A percentile compares a stretch with the other conserved stretches of the same genome.
Conservation (phyloP, 2,113 vertebrate genomes). For the Agelaius tricolor region DNA sequence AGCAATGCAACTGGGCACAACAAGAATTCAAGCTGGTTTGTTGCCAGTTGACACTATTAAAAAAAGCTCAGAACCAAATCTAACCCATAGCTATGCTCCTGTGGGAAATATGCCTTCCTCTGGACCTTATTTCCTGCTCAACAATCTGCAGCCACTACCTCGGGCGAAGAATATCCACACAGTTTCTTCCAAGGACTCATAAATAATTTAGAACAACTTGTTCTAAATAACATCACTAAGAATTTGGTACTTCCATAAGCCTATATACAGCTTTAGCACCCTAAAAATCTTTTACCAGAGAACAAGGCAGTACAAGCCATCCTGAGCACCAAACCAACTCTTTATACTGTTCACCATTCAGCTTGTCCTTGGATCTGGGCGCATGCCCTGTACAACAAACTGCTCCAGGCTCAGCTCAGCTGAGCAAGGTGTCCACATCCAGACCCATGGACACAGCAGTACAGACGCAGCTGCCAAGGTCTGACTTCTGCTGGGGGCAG, state of each 20-base stretch:
- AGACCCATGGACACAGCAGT: fast-evolving
- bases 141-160: background rate
- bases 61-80: background rate
- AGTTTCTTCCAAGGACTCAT: background rate
- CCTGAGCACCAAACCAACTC: background rate
- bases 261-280: background rate
- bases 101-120: background rate
- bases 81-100: background rate
- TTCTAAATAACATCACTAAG: background rate
- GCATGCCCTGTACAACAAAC: background rate
- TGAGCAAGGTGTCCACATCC: background rate
- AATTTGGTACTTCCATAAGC: background rate
- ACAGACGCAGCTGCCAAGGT: fast-evolving
- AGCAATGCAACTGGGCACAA: background rate
- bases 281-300: background rate
- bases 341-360: background rate
- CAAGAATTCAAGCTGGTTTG: background rate
- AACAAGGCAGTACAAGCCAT: background rate
- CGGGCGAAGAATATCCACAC: background rate
- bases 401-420: background rate
- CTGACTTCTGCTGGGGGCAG: background rate
- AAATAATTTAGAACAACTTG: background rate
- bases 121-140: background rate
- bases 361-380: background rate
- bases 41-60: background rate